Evolutionary conservation across 2,888 invertebrate species (phyloP).

Genomic region (Cephus pygmeus): DNA sequence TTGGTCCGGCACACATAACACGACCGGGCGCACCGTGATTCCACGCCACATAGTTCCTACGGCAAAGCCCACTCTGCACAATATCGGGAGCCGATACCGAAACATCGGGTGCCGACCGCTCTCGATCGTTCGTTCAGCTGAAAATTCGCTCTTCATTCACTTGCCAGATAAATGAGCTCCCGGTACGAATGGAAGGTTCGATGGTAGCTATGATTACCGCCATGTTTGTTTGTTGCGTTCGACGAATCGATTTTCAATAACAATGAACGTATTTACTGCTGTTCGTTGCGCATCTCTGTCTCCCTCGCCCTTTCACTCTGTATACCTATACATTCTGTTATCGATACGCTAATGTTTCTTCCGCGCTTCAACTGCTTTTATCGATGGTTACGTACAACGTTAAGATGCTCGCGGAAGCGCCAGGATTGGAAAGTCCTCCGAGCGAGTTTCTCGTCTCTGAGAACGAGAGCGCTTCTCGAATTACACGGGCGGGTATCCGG

Average conservation of each 20-base stretch:
- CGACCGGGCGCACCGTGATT: neutral
- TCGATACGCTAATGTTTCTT: neutral
- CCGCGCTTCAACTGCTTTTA: neutral
- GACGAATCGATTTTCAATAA: neutral
- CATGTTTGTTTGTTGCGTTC: neutral
- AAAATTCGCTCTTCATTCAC: neutral
- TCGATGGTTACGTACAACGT: neutral
- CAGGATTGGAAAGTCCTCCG: neutral
- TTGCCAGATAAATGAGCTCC: neutral
- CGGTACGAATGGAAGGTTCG: neutral
- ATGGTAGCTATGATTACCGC: neutral
- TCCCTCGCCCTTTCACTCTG: neutral
- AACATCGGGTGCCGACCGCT: neutral
- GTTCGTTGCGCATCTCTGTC: neutral
- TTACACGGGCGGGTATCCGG: neutral
- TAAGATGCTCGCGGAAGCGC: neutral
- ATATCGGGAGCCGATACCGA: neutral
- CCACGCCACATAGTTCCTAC: neutral
- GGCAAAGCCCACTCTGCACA: neutral
- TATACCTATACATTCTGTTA: neutral
- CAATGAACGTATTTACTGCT: neutral
- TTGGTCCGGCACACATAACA: neutral
- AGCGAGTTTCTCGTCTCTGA: neutral
- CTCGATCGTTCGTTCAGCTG: neutral
- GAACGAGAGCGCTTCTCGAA: neutral